Percentiles rank a stretch among this genome's conserved stretches.
These are phyloP conservation scores for Euglossa dilemma DNA, from an alignment of 1,140 invertebrate genomes.

Conservation along the genomic window DNA sequence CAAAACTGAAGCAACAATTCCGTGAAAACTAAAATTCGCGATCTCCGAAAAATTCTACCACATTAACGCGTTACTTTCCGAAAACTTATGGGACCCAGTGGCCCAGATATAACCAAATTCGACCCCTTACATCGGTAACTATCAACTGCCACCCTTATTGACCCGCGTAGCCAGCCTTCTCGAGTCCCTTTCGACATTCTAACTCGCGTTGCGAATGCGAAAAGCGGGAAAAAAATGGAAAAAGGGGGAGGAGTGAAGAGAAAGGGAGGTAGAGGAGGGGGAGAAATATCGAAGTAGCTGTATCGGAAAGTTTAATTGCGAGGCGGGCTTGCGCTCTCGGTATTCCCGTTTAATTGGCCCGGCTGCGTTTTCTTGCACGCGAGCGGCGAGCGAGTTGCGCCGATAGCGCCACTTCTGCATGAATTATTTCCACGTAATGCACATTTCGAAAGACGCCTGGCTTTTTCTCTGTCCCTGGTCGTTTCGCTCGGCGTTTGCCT, in stretches of 20 bases:
- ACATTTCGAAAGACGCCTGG: conserved; percentile 7
- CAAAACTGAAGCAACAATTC: too few relatives aligned
- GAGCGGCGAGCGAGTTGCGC: neutral
- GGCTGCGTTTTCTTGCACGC: conserved; percentile 22
- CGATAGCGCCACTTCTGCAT: conserved; percentile 16
- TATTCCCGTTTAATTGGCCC: conserved; percentile 25
- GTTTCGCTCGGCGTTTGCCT: neutral
- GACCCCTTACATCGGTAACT: neutral
- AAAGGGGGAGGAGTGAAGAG: neutral
- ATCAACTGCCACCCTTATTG: neutral
- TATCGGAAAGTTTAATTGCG: conserved; percentile 28
- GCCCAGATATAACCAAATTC: neutral
- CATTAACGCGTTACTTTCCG: neutral
- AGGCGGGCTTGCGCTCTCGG: neutral
- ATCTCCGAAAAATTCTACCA: too few relatives aligned
- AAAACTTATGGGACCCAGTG: neutral
- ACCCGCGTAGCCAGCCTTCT: neutral
- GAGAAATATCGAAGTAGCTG: neutral
- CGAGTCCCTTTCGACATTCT: neutral
- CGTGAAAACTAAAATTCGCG: too few relatives aligned
- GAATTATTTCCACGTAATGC: conserved; percentile 35
- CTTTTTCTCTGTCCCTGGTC: neutral
- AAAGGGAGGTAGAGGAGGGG: neutral
- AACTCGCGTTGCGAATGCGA: neutral
- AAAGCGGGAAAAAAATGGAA: neutral